A percentile compares a stretch with the other conserved stretches of the same genome.
Evolutionary conservation across 2,113 vertebrate genomes (phyloP).

Genomic region (Lagenorhynchus albirostris): DNA sequence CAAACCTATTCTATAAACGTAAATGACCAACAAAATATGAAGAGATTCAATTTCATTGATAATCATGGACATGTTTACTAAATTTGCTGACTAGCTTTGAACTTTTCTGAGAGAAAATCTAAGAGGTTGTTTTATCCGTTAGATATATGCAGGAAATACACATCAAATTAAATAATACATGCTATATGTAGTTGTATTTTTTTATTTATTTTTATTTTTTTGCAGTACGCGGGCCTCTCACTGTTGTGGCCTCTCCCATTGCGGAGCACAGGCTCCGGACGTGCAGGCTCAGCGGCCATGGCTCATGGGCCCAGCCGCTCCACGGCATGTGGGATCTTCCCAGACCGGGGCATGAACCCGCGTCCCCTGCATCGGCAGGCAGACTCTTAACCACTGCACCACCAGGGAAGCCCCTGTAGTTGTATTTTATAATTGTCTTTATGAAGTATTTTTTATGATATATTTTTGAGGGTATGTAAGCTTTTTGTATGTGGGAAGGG

Average conservation of each 20-base stretch:
- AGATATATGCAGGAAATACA: background rate
- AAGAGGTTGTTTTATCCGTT: background rate
- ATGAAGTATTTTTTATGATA: background rate
- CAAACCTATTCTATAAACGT: background rate
- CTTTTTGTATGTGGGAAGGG: background rate
- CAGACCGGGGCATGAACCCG: too few relatives aligned
- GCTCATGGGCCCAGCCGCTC: too few relatives aligned
- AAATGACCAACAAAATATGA: background rate
- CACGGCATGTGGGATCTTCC: too few relatives aligned
- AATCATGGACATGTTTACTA: background rate
- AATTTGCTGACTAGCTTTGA: background rate
- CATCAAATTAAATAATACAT: background rate
- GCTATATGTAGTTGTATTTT: background rate
- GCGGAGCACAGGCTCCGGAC: too few relatives aligned
- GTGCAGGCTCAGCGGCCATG: too few relatives aligned
- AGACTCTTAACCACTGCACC: too few relatives aligned
- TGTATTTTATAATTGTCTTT: conserved; percentile 7
- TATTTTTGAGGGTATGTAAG: background rate
- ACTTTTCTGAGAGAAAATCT: conserved; percentile 3
- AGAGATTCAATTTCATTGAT: background rate
- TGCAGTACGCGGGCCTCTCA: too few relatives aligned
- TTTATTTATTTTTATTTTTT: too few relatives aligned
- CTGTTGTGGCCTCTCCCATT: too few relatives aligned
- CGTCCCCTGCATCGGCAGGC: too few relatives aligned
- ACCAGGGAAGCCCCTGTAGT: background rate